Percentiles rank a stretch among this genome's conserved stretches.
phyloP scores from a whole-genome alignment of 2,797 vertebrate genomes.

The Anabas testudineus region DNA sequence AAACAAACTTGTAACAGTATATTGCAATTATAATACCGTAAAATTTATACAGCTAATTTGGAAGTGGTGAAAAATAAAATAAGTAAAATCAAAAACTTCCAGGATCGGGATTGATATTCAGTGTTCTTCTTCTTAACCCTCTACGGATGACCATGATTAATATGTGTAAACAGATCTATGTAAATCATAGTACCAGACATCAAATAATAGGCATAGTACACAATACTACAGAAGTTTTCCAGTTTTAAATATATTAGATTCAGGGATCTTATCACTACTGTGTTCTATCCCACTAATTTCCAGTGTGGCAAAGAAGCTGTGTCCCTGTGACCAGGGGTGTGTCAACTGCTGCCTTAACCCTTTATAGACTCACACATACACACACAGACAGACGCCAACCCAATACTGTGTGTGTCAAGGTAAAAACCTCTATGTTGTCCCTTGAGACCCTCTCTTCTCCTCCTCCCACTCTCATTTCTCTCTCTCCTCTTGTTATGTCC shows the following conservation, averaged over 20 bases:
- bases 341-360: constrained; percentile 63
- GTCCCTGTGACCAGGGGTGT: constrained; percentile 61
- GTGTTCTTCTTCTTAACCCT: neutral
- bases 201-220: neutral
- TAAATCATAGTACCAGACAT: constrained; percentile 8
- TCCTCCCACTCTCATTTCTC: constrained; percentile 28
- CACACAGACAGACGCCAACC: constrained; percentile 30
- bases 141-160: neutral
- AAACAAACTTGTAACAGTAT: too few species aligned
- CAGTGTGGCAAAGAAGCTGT: constrained; percentile 72
- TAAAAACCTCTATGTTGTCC: constrained; percentile 66
- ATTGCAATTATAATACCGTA: too few species aligned
- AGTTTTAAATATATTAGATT: constrained; percentile 45
- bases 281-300: constrained; percentile 66
- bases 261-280: constrained; percentile 35
- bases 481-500: constrained; percentile 15
- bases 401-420: constrained; percentile 55
- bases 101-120: neutral
- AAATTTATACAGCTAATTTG: too few species aligned
- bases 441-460: constrained; percentile 44
- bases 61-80: too few species aligned
- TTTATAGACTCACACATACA: constrained; percentile 34
- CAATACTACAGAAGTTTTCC: constrained; percentile 27
- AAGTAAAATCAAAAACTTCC: neutral
- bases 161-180: neutral